Evolutionary conservation across 1,140 invertebrate species (phyloP).

Genomic region (Reticulitermes speratus): DNA sequence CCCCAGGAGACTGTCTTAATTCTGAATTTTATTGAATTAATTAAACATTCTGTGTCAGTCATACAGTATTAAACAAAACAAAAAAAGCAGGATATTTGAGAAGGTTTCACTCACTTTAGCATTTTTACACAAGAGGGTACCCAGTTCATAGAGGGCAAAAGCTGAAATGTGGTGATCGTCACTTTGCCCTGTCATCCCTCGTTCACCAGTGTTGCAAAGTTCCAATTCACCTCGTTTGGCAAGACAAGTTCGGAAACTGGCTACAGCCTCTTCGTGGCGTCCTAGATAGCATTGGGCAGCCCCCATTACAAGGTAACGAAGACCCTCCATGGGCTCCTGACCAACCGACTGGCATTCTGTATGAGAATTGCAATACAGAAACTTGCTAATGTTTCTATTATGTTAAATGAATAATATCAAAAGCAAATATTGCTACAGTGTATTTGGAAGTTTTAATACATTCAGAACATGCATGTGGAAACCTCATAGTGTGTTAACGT

Average conservation of each 20-base stretch:
- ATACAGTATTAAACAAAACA: no score
- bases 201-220: constrained; percentile 32
- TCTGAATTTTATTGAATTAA: no score
- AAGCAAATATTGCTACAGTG: neutral
- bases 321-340: constrained; percentile 56
- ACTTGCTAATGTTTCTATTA: no score
- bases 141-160: constrained; percentile 67
- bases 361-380: neutral
- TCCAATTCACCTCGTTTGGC: constrained; percentile 37
- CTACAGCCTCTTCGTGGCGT: constrained; percentile 51
- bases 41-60: no score
- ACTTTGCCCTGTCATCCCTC: constrained; percentile 38
- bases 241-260: constrained; percentile 51
- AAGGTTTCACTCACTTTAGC: constrained; percentile 48
- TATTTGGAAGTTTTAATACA: neutral
- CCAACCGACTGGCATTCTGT: constrained; percentile 47
- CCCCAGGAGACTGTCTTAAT: no score
- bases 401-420: neutral
- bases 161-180: constrained; percentile 64
- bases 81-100: no score
- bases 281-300: constrained; percentile 51
- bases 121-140: constrained; percentile 53
- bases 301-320: constrained; percentile 56
- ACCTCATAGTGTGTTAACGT: no score
- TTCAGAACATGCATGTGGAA: no score